Evolutionary conservation across 1,140 invertebrate species (phyloP), one percentile per base, ranked within the genome.

Genomic region (Aphaenogaster rudis): DNA sequence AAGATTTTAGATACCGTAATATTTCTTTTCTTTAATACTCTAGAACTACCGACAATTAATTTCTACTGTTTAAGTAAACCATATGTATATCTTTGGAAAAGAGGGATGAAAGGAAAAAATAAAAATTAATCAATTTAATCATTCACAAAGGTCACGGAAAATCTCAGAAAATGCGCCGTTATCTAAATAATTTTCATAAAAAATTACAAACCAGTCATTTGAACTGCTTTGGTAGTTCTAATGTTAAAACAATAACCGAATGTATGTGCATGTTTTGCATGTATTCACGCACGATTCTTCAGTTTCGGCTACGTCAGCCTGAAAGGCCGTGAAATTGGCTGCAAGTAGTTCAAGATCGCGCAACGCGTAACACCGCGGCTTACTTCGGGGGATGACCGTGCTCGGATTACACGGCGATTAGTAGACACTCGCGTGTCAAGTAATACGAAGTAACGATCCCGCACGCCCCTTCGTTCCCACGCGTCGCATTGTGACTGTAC

Each of bases 331-430:
- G 45, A 88, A 85, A 87, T 85, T 80, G 28, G 21, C 45, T 17
- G 21, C 0, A 90, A 90, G 50, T 90, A 88, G 88, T 57, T 52
- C 88, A 90, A 90, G 88, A 90, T 74, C 89, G 64, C n/a, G 17
- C n/a, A 5, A 64, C 33, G 33, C 67, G 17, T 57, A 57, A 82
- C 39, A 15, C 13, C 42, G 67, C 67, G 67, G 57, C 13, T 82
- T 42, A 36, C 21, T 82, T 36, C 52, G 48, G 11, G 66, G 67
- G 67, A 72, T 82, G 80, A 82, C 67, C 15, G n/a, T 82, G 54
- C 17, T 82, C 67, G 42, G 39, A 59, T 82, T 61, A 74, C 52
- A 72, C 13, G 42, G 11, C 54, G 42, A 82, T 82, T 82, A 74
- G 48, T 2, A 36, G 54, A 74, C 28, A 28, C 33, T 82, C 17